phyloP scores from a whole-genome alignment of 2,888 invertebrate species.

The Unio delphinus region DNA sequence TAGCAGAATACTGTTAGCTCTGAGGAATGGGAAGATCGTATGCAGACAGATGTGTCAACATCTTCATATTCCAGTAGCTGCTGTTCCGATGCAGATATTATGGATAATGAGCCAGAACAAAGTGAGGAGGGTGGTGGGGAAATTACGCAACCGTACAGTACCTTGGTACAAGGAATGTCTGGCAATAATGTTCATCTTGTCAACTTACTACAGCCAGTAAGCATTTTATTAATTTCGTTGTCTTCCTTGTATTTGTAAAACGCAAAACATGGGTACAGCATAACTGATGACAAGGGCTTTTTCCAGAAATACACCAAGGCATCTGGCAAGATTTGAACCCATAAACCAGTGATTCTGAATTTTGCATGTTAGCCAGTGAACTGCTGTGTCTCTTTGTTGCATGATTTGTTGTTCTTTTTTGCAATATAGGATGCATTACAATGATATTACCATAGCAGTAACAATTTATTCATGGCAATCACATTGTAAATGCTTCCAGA shows the following conservation, averaged over 20 bases:
- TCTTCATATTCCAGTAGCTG: constrained; percentile 56
- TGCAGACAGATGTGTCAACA: constrained; percentile 64
- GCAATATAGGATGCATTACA: no score
- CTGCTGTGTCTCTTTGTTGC: no score
- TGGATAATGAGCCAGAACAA: constrained; percentile 35
- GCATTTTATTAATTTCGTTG: constrained; percentile 11
- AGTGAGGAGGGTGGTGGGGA: constrained; percentile 2
- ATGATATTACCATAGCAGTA: no score
- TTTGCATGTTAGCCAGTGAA: no score
- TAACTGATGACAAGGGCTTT: no score
- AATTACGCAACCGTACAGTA: constrained; percentile 21
- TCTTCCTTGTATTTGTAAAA: not conserved
- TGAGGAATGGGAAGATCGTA: constrained; percentile 68
- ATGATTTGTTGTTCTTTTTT: no score
- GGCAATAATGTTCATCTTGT: constrained; percentile 53
- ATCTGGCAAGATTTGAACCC: no score
- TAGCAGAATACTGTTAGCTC: constrained; percentile 55
- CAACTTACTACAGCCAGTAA: constrained; percentile 61
- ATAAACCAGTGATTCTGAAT: no score
- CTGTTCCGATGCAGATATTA: constrained; percentile 62
- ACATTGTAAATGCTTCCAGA: no score
- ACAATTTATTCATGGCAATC: no score
- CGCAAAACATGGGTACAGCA: no score
- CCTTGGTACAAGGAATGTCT: constrained; percentile 35
- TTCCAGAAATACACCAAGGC: no score